Evolutionary conservation across 2,113 vertebrate genomes (phyloP).

Genomic region (Sturnira hondurensis): DNA sequence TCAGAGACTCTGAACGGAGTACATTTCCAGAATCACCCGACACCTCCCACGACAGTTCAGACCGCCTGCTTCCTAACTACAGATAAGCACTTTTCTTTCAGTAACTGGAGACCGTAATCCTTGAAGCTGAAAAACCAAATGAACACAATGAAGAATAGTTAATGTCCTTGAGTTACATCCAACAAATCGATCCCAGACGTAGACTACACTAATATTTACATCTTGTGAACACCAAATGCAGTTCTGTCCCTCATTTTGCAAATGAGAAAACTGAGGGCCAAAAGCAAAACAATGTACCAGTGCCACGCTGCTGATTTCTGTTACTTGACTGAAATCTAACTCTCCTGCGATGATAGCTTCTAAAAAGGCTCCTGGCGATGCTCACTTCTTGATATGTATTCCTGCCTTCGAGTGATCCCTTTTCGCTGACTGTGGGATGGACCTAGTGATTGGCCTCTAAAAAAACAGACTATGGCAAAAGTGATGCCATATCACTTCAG

Average conservation of each 20-base stretch:
- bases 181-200: neutral
- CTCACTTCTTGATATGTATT: neutral
- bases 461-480: neutral
- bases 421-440: neutral
- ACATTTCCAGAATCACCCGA: neutral
- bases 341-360: neutral
- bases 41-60: neutral
- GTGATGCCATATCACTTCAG: neutral
- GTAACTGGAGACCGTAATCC: neutral
- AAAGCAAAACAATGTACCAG: neutral
- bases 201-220: neutral
- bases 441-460: neutral
- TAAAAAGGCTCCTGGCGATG: neutral
- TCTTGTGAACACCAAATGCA: neutral
- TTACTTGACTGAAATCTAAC: neutral
- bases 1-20: neutral
- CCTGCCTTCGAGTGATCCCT: neutral
- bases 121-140: neutral
- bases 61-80: neutral
- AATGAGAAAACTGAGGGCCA: neutral
- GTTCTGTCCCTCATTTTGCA: neutral
- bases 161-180: neutral
- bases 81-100: neutral
- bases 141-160: neutral
- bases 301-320: neutral